Evolutionary conservation across 2,888 invertebrate species (phyloP).

Genomic region (Dyspetes luteomarginatus): DNA sequence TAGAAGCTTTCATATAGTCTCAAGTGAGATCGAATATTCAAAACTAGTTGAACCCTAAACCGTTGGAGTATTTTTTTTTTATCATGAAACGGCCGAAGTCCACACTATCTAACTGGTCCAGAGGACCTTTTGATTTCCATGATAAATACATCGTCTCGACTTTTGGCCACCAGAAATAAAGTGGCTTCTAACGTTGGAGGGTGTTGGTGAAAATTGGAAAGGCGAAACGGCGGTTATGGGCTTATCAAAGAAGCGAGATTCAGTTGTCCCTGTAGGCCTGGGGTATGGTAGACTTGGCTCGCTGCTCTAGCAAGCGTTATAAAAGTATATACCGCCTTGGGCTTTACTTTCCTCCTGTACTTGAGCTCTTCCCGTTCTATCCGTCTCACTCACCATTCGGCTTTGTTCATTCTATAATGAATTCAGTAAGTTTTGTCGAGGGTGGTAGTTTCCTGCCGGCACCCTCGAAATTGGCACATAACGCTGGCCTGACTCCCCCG

Average conservation of each 20-base stretch:
- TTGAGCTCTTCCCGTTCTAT: conserved; percentile 62
- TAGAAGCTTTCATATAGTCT: no score
- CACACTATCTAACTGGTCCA: neutral
- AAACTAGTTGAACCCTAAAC: no score
- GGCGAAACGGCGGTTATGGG: conserved; percentile 55
- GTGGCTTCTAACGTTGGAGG: conserved; percentile 21
- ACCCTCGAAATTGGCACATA: conserved; percentile 81
- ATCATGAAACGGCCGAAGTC: neutral
- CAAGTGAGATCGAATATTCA: no score
- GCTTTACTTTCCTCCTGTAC: conserved; percentile 71
- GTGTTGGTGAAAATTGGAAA: conserved; percentile 44
- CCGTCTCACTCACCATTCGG: conserved; percentile 66
- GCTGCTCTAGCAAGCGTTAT: conserved; percentile 56
- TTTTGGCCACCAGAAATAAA: neutral
- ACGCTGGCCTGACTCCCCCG: conserved; percentile 62
- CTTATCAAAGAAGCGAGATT: conserved; percentile 62
- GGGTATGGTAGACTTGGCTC: conserved; percentile 15
- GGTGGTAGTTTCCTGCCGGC: conserved; percentile 82
- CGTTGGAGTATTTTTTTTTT: neutral
- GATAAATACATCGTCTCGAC: conserved; percentile 16
- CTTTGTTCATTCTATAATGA: conserved; percentile 81
- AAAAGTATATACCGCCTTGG: conserved; percentile 76
- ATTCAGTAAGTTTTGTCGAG: conserved; percentile 82
- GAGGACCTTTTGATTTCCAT: neutral
- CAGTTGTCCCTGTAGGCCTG: conserved; percentile 56